Base-by-base conservation (phyloP, 2,797 vertebrate species). In the Clarias platycephalus region DNA sequence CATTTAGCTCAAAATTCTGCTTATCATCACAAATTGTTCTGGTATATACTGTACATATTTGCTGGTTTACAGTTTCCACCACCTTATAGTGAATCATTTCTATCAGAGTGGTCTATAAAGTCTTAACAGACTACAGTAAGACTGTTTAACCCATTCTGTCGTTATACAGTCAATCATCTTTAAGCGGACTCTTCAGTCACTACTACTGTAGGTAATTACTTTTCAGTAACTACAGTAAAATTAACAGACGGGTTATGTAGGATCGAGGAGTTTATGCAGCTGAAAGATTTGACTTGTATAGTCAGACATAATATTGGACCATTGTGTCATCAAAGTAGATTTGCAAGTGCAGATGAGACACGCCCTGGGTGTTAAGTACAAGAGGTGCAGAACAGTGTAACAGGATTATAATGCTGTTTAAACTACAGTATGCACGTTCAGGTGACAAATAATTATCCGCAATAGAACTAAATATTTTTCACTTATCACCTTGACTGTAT, bases 21-120 rank as follows among this genome's bases (percentile, higher is more conserved):
- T 70, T 71, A 58, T 82, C 67, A 70, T 57, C 66, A 82, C 63
- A 44, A 72, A 72, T 82, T 72, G 67, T 28, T 82, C 68, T 3
- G 8, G 34, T 71, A 44, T 60, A 60, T 71, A 44, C 40, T 60
- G 44, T 71, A 44, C 40, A 60, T 49, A 62, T 82, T 71, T 20
- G 15, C 55, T 60, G 31, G 34, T 58, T 58, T 64, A 64, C 24
- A 20, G n/a, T 49, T 80, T 49, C 37, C 4, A 55, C 16, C 26
- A 31, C 1, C 62, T 24, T 66, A 66, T 44, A 67, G 44, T 24
- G 44, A 66, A 80, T 66, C 15, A 66, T 80, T 80, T 80, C 18
- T 44, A 72, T 72, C 68, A 31, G 8, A 82, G 24, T 10, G 6
- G 49, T 37, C 67, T 26, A 58, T 37, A 81, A 37, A 34, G 34